These are phyloP conservation scores for Therioaphis trifolii DNA, from an alignment of 2,888 invertebrate species.

Conservation along the genomic window DNA sequence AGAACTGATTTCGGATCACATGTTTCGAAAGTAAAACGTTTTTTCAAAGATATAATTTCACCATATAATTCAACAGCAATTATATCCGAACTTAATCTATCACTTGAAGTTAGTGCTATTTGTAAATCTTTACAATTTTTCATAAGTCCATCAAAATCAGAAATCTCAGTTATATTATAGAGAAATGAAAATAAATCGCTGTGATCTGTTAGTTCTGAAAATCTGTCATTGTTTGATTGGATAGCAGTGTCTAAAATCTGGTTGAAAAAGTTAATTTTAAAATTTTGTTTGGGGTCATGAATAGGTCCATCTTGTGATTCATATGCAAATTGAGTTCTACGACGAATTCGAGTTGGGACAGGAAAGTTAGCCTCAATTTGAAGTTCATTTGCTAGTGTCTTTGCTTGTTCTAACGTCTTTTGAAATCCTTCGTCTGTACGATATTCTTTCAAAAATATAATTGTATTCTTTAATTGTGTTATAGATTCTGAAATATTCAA, in stretches of 20 bases:
- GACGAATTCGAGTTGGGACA: too few species aligned
- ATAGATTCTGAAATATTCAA: conserved; percentile 21
- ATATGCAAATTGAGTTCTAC: neutral
- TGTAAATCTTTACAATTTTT: too few species aligned
- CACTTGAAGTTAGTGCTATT: too few species aligned
- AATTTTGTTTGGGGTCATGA: conserved; percentile 9
- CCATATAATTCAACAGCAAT: neutral
- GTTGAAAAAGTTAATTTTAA: conserved; percentile 33
- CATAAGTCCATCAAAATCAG: too few species aligned
- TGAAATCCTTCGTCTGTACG: conserved; percentile 21
- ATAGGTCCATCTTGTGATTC: conserved; percentile 1
- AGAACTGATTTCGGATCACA: conserved; percentile 11
- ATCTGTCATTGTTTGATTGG: too few species aligned
- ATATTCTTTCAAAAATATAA: conserved; percentile 12
- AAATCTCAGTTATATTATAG: too few species aligned
- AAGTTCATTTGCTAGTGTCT: neutral
- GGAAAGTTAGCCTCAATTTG: too few species aligned
- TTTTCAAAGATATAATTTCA: neutral
- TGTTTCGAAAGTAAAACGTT: conserved; percentile 10
- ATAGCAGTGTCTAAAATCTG: too few species aligned
- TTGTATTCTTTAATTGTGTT: neutral
- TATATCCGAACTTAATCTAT: too few species aligned
- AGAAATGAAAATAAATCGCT: too few species aligned
- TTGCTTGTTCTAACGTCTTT: conserved; percentile 25
- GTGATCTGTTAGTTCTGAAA: too few species aligned